phyloP scores from a whole-genome alignment of 2,888 invertebrate species.

The Macrosoma leucophasiata region DNA sequence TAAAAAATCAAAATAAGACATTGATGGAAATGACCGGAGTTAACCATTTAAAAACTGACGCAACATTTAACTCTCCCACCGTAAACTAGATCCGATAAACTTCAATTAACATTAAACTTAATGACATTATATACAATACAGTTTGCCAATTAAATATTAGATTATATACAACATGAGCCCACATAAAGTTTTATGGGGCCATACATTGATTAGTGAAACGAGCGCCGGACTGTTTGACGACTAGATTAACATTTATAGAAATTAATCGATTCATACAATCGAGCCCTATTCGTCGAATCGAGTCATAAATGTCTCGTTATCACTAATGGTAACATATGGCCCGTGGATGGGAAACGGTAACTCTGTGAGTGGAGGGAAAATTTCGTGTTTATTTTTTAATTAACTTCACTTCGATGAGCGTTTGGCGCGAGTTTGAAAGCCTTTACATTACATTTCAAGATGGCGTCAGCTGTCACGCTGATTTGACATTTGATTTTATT shows the following conservation, averaged over 20 bases:
- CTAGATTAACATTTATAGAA: conserved; percentile 67
- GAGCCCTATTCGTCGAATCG: conserved; percentile 41
- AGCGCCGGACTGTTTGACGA: conserved; percentile 63
- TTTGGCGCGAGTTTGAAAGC: too few relatives aligned
- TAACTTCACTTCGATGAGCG: conserved; percentile 37
- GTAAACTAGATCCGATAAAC: conserved; percentile 17
- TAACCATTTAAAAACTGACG: too few relatives aligned
- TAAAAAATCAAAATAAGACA: too few relatives aligned
- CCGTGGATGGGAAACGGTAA: conserved; percentile 47
- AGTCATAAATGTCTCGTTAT: conserved; percentile 67
- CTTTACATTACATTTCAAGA: too few relatives aligned
- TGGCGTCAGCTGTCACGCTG: too few relatives aligned
- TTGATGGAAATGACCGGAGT: too few relatives aligned
- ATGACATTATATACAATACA: conserved; percentile 43
- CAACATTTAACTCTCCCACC: too few relatives aligned
- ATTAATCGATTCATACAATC: conserved; percentile 64
- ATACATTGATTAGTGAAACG: conserved; percentile 69
- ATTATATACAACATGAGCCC: conserved; percentile 51
- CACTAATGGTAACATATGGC: conserved; percentile 66
- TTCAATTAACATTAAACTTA: conserved; percentile 51
- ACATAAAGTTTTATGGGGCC: conserved; percentile 59
- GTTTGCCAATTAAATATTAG: conserved; percentile 52
- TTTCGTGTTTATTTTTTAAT: conserved; percentile 61
- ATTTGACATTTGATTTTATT: too few relatives aligned
- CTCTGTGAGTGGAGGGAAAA: conserved; percentile 30